Percentiles rank a stretch among this genome's conserved stretches.
Evolutionary conservation across 2,113 vertebrate genomes (phyloP).

Genomic region (Melanerpes formicivorus): DNA sequence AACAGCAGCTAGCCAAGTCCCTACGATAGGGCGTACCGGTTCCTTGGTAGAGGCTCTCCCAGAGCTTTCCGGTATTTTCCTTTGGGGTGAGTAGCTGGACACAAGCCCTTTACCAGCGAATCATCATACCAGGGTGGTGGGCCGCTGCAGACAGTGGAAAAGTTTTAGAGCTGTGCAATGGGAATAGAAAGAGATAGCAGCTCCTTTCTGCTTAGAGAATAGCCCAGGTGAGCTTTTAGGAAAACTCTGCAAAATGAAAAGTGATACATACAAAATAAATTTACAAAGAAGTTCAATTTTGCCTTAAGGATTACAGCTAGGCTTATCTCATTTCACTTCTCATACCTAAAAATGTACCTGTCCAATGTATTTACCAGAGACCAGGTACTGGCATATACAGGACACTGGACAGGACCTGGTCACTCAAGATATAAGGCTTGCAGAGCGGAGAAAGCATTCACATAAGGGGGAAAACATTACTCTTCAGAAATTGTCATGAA

Average conservation of each 20-base stretch:
- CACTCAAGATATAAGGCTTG: rapidly evolving
- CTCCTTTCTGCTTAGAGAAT: not conserved
- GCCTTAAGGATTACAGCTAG: not conserved
- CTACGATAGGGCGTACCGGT: rapidly evolving
- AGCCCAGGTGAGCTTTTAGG: not conserved
- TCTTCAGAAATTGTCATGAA: not conserved
- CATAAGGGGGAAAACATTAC: not conserved
- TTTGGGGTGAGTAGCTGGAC: not conserved
- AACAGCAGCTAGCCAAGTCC: not conserved
- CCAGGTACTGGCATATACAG: not conserved
- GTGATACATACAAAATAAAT: not conserved
- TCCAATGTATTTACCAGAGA: not conserved
- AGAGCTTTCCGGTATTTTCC: not conserved
- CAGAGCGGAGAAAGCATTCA: not conserved
- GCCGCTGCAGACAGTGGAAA: not conserved
- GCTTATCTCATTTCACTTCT: not conserved
- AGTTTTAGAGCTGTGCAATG: not conserved
- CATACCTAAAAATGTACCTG: not conserved
- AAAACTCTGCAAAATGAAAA: not conserved
- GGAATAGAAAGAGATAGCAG: not conserved
- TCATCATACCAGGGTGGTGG: not conserved
- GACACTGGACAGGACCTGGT: not conserved
- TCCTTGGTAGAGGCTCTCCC: not conserved
- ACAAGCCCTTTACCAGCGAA: not conserved
- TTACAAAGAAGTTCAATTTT: not conserved